Base-by-base conservation (phyloP, 2,113 vertebrate species). In the Strigops habroptila region DNA sequence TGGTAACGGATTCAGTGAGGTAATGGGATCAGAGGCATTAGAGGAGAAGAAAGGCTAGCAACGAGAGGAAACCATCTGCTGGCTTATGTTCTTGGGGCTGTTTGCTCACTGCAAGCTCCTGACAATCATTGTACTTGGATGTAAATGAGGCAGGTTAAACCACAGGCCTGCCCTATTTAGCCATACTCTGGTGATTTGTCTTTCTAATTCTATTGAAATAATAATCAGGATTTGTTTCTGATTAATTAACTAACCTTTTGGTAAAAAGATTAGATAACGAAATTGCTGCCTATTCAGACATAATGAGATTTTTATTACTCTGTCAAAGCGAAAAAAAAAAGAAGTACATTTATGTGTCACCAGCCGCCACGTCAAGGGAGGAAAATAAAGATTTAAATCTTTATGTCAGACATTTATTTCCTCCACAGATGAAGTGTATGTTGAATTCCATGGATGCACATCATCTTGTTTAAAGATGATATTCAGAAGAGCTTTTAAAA, bases 1-100 rank as follows among this genome's bases (percentile, higher is more conserved):
- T 98, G 98, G 98, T 97, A 98, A 98, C 98, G 95, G 98, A 98
- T 98, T 98, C 97, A 95, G 98, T 98, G 98, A 98, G 97, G 98
- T 98, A 98, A 98, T 98, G 98, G 98, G 98, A 98, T 98, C 98
- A 98, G 96, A 98, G 95, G 97, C 97, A 94, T 97, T 95, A 97
- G 96, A 95, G 96, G 85, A 82, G 93, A 98, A 96, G 97, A 97
- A 97, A 97, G 97, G 97, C 97, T 95, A 98, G 97, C 92, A 21
- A 8, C 21, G 93, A 97, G 97, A 97, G 96, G 96, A 97, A 98
- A 98, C 98, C 98, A 98, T 98, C 98, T 98, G 98, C 98, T 98
- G 97, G 97, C 97, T 98, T 98, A 97, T 91, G 97, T 95, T 98
- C 97, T 95, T 3, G 79, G 87, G 96, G 92, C 96, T 95, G 95